phyloP scores from a whole-genome alignment of 2,797 vertebrate species.

The Danio aesculapii region DNA sequence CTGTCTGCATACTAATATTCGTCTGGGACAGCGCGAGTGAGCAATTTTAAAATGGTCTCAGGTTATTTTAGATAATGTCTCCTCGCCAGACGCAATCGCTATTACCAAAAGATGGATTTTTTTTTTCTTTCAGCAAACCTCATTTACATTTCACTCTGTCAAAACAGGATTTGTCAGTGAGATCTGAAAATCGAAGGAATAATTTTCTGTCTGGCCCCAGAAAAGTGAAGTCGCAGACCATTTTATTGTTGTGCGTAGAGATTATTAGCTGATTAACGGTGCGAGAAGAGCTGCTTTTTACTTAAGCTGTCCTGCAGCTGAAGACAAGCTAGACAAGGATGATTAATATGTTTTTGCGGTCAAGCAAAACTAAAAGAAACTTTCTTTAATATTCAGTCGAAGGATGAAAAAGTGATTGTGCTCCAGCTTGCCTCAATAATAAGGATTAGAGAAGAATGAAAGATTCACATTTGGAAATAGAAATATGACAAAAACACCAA shows the following conservation, averaged over 20 bases:
- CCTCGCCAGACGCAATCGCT: slow-evolving; percentile 50
- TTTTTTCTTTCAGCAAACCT: slow-evolving; percentile 3
- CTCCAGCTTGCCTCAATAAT: too few species aligned
- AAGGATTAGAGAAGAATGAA: too few species aligned
- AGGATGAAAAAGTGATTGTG: neutral
- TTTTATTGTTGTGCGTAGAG: slow-evolving; percentile 1
- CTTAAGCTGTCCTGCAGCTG: neutral
- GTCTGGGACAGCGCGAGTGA: slow-evolving; percentile 44
- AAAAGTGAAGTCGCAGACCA: neutral
- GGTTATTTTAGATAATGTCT: slow-evolving; percentile 52
- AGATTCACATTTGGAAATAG: neutral
- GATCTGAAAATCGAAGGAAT: slow-evolving; percentile 10
- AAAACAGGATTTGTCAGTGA: slow-evolving; percentile 30
- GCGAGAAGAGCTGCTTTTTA: neutral
- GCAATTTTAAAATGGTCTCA: slow-evolving; percentile 51
- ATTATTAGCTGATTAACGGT: neutral
- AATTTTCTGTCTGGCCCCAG: slow-evolving; percentile 9
- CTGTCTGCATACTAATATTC: slow-evolving; percentile 65
- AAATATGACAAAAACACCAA: neutral
- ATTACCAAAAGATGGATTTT: slow-evolving; percentile 32
- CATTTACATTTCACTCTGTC: slow-evolving; percentile 44
- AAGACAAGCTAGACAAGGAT: neutral
- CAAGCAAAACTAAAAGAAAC: neutral
- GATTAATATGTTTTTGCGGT: neutral
- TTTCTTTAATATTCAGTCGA: neutral